A percentile compares a stretch with the other conserved stretches of the same genome.
phyloP scores from a whole-genome alignment of 1,140 invertebrate species.

The Rhagoletis zephyria region DNA sequence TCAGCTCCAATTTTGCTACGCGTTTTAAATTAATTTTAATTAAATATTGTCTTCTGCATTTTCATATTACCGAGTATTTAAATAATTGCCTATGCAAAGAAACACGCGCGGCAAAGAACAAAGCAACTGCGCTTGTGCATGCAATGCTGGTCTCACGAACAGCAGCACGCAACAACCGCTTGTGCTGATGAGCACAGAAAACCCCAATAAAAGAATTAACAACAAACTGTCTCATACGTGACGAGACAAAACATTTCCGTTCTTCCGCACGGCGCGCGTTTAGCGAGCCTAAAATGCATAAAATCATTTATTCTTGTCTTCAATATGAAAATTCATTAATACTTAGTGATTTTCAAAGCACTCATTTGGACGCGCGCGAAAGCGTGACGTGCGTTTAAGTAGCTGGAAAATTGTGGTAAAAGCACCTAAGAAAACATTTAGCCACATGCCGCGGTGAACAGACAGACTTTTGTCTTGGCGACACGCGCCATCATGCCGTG shows the following conservation, averaged over 20 bases:
- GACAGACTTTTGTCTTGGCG: constrained; percentile 11
- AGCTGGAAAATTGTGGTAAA: constrained; percentile 1
- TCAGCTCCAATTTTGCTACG: neutral
- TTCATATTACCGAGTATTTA: neutral
- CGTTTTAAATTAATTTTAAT: neutral
- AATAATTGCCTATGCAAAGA: constrained; percentile 18
- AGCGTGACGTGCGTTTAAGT: constrained; percentile 37
- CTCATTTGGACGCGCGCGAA: neutral
- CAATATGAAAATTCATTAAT: neutral
- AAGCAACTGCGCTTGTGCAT: neutral
- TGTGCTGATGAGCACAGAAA: neutral
- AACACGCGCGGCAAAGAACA: constrained; percentile 12
- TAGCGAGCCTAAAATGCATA: neutral
- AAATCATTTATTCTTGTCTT: constrained; percentile 11
- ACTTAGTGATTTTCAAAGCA: neutral
- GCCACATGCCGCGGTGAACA: neutral
- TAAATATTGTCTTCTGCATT: neutral
- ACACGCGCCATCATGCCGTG: constrained; percentile 25
- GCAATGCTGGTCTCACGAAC: constrained; percentile 1
- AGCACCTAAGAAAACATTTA: neutral
- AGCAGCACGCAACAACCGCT: neutral
- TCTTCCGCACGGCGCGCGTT: neutral
- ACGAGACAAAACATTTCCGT: constrained; percentile 9
- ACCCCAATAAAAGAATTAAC: neutral
- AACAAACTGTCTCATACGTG: constrained; percentile 9